These are phyloP conservation scores for Acanthiza pusilla DNA, from an alignment of 2,797 vertebrate genomes.

Conservation along the genomic window DNA sequence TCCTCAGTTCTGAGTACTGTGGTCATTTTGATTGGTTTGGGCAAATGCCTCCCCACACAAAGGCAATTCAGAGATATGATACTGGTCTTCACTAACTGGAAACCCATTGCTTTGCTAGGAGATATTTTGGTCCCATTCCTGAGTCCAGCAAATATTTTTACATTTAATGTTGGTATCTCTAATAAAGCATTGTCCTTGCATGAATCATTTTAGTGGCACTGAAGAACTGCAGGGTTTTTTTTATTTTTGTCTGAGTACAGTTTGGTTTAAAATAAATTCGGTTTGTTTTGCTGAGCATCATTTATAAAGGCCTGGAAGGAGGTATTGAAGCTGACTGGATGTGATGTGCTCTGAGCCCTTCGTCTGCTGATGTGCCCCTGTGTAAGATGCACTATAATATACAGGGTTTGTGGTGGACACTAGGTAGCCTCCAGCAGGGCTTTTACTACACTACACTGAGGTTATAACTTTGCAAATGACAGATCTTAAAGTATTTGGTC, in stretches of 20 bases:
- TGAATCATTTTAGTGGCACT: background rate
- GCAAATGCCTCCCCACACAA: background rate
- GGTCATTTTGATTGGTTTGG: background rate
- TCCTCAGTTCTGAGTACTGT: background rate
- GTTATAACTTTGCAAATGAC: background rate
- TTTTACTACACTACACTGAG: background rate
- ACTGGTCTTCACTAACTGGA: background rate
- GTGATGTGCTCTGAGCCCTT: background rate
- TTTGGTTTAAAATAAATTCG: background rate
- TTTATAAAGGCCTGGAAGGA: background rate
- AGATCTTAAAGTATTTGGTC: background rate
- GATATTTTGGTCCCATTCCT: background rate
- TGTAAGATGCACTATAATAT: background rate
- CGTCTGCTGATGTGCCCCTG: background rate
- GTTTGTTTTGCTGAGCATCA: background rate
- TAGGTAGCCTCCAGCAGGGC: background rate
- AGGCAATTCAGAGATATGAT: background rate
- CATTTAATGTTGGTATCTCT: background rate
- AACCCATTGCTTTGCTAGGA: background rate
- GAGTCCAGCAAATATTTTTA: background rate
- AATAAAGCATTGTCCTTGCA: background rate
- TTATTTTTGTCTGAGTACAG: background rate
- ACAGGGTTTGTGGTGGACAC: background rate
- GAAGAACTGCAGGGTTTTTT: background rate
- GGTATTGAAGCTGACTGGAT: background rate